These are phyloP conservation scores for Apantesis nais DNA, from an alignment of 2,888 invertebrate species.

Conservation along the genomic window DNA sequence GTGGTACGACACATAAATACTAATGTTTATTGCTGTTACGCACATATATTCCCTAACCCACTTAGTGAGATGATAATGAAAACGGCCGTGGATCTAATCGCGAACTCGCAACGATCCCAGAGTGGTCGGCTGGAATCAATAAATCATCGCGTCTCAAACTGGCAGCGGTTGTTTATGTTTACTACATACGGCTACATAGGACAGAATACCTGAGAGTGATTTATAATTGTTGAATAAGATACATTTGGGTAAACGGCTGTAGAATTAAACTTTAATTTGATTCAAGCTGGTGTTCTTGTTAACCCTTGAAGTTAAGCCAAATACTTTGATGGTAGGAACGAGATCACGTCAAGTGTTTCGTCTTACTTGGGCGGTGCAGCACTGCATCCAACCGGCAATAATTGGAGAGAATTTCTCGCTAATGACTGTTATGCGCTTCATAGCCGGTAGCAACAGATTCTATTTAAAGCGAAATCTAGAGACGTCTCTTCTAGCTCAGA, in stretches of 20 bases:
- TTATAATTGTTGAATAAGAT: not conserved
- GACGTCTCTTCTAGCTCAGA: too few species aligned
- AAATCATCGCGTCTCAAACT: slow-evolving; percentile 79
- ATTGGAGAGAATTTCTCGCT: too few species aligned
- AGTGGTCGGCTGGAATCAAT: slow-evolving; percentile 74
- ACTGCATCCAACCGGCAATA: too few species aligned
- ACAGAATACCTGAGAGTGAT: not conserved
- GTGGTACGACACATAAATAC: slow-evolving; percentile 26
- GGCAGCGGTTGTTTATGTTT: slow-evolving; percentile 51
- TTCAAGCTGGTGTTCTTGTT: not conserved
- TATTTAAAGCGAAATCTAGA: too few species aligned
- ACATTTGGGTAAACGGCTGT: not conserved
- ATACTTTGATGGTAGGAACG: not conserved
- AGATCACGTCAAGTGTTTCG: too few species aligned
- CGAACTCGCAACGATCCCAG: slow-evolving; percentile 59
- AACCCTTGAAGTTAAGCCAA: not conserved
- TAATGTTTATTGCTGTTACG: slow-evolving; percentile 24
- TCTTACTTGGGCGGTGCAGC: too few species aligned
- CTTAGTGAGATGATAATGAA: slow-evolving; percentile 74
- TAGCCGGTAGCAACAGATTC: too few species aligned
- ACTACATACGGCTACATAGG: slow-evolving; percentile 31
- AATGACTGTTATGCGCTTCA: too few species aligned
- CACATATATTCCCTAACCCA: slow-evolving; percentile 57
- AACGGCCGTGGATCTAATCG: slow-evolving; percentile 66
- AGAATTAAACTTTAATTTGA: not conserved